These are phyloP conservation scores for Morelia viridis DNA, from an alignment of 2,797 vertebrate genomes.

Conservation along the genomic window DNA sequence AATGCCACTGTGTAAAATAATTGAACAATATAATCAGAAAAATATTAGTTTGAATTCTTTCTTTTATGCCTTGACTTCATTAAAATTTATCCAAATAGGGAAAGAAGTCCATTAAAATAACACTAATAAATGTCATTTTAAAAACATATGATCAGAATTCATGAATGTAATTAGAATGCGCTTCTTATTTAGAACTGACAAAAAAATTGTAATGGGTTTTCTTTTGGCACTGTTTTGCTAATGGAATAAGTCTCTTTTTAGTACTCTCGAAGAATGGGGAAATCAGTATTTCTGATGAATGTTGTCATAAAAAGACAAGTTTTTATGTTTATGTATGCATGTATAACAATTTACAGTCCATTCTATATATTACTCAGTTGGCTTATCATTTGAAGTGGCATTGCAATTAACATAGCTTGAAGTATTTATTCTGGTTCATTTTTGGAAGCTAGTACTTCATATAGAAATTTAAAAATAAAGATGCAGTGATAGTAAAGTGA, in stretches of 20 bases:
- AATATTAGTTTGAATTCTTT: slow-evolving; percentile 36
- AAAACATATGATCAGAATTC: slow-evolving; percentile 16
- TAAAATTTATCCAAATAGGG: slow-evolving; percentile 37
- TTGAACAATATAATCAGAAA: slow-evolving; percentile 38
- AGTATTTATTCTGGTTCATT: not conserved
- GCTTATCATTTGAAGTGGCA: not conserved
- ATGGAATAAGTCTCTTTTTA: not conserved
- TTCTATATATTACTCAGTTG: not conserved
- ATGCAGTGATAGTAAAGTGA: not conserved
- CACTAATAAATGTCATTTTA: slow-evolving; percentile 37
- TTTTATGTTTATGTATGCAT: not conserved
- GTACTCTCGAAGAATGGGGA: not conserved
- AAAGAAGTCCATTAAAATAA: slow-evolving; percentile 6
- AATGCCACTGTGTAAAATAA: slow-evolving; percentile 16
- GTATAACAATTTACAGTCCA: not conserved
- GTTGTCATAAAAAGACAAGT: not conserved
- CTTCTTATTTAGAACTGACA: not conserved
- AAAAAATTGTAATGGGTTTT: not conserved
- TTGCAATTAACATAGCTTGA: not conserved
- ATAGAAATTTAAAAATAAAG: not conserved
- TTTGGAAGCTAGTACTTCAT: not conserved
- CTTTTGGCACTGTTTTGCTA: not conserved
- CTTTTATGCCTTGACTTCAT: slow-evolving; percentile 26
- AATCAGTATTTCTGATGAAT: not conserved
- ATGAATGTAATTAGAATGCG: not conserved